These are phyloP conservation scores for Phylloscopus whistleri DNA, from an alignment of 2,113 vertebrate genomes.

Conservation along the genomic window DNA sequence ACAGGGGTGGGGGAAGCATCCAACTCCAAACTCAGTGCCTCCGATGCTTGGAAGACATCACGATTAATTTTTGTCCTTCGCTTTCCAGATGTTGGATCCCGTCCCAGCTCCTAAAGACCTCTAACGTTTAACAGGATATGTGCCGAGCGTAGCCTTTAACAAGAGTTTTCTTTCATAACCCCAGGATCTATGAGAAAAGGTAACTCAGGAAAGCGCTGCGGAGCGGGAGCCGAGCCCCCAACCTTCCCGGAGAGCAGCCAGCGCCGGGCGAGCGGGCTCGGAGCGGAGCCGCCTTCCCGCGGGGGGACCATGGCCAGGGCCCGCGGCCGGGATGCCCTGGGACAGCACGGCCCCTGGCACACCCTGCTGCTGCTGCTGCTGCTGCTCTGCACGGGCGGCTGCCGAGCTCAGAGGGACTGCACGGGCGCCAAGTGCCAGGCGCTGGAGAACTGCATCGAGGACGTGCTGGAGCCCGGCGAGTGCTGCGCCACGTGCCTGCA, in stretches of 20 bases:
- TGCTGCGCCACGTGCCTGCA: no score
- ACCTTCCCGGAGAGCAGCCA: not conserved
- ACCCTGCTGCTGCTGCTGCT: constrained; percentile 64
- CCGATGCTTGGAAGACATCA: constrained; percentile 10
- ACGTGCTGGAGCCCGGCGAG: no score
- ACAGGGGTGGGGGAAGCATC: not conserved
- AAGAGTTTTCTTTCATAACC: constrained; percentile 64
- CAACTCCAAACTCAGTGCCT: constrained; percentile 14
- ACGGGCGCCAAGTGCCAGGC: no score
- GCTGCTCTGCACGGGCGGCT: no score
- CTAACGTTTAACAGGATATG: constrained; percentile 68
- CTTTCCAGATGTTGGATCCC: constrained; percentile 74
- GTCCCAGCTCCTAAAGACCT: constrained; percentile 60
- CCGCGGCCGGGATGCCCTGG: not conserved
- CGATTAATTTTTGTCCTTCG: constrained; percentile 60
- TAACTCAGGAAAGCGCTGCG: not conserved
- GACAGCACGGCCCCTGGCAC: not conserved
- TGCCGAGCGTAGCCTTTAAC: constrained; percentile 63
- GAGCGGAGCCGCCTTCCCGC: not conserved
- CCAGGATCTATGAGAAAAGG: constrained; percentile 68
- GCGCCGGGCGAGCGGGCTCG: not conserved
- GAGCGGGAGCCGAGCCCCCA: not conserved
- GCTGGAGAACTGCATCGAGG: no score
- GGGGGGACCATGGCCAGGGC: constrained; percentile 64
- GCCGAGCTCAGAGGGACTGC: no score